A percentile compares a stretch with the other conserved stretches of the same genome.
Conservation (phyloP, 1,140 invertebrate species). For the Neodiprion lecontei region DNA sequence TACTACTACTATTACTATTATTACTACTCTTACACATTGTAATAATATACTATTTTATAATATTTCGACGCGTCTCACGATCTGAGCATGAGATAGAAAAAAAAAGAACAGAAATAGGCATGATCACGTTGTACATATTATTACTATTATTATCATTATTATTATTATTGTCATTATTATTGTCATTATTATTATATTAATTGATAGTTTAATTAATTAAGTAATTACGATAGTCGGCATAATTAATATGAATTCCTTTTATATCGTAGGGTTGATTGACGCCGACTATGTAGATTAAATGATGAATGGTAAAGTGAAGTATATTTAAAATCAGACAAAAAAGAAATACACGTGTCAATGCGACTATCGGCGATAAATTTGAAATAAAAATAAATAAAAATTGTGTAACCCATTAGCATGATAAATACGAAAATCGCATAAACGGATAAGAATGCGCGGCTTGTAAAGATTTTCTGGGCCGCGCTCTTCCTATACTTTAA, state of each 20-base stretch:
- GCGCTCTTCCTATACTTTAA: slow-evolving; percentile 32
- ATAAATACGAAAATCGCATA: not conserved
- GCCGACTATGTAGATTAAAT: slow-evolving; percentile 4
- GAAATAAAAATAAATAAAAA: not conserved
- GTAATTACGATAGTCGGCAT: slow-evolving; percentile 48
- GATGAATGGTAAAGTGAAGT: not conserved
- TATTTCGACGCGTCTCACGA: slow-evolving; percentile 40
- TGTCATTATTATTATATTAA: slow-evolving; percentile 22
- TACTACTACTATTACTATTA: slow-evolving; percentile 4
- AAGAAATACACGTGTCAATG: not conserved
- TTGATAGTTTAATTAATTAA: slow-evolving; percentile 53
- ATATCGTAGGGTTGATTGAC: slow-evolving; percentile 40
- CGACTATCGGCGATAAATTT: not conserved
- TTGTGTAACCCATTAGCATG: not conserved
- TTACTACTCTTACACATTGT: slow-evolving; percentile 4
- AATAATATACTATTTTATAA: slow-evolving; percentile 38
- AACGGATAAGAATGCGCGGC: not conserved
- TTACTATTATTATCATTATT: slow-evolving; percentile 37
- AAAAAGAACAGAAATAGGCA: slow-evolving; percentile 28
- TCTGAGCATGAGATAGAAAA: slow-evolving; percentile 42
- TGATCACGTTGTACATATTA: slow-evolving; percentile 54
- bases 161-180: slow-evolving; percentile 32
- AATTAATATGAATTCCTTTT: slow-evolving; percentile 46
- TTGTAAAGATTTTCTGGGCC: slow-evolving; percentile 11
- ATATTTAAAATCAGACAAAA: not conserved